A percentile compares a stretch with the other conserved stretches of the same genome.
Conservation (phyloP, 2,888 invertebrate species). For the Leuctra nigra region DNA sequence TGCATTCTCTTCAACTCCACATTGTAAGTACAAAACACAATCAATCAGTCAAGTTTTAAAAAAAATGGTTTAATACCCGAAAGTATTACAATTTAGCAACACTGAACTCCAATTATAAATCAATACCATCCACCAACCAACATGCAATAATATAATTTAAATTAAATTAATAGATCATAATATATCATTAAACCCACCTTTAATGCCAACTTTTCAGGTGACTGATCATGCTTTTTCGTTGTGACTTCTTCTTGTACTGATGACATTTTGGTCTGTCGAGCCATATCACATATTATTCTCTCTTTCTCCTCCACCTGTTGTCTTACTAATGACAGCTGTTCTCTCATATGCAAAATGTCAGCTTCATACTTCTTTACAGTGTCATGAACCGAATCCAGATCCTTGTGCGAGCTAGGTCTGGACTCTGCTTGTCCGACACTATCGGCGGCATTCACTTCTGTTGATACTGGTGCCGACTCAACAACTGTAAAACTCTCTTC, state of each 20-base stretch:
- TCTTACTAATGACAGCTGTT: slow-evolving; percentile 22
- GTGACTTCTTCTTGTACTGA: neutral
- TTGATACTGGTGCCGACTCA: neutral
- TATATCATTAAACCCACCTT: slow-evolving; percentile 19
- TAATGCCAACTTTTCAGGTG: slow-evolving; percentile 36
- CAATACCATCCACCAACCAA: too few relatives aligned
- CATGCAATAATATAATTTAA: too few relatives aligned
- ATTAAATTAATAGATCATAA: too few relatives aligned
- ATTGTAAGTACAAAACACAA: too few relatives aligned
- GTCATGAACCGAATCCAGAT: too few relatives aligned
- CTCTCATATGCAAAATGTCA: slow-evolving; percentile 18
- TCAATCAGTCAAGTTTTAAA: too few relatives aligned
- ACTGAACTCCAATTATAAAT: too few relatives aligned
- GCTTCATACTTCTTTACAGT: slow-evolving; percentile 22
- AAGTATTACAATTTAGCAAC: too few relatives aligned
- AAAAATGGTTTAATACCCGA: too few relatives aligned
- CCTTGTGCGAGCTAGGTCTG: neutral
- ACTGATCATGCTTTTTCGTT: slow-evolving; percentile 31
- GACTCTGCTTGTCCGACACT: too few relatives aligned
- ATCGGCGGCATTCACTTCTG: too few relatives aligned
- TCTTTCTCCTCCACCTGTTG: slow-evolving; percentile 28
- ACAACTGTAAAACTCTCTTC: slow-evolving; percentile 8
- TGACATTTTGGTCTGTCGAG: slow-evolving; percentile 26
- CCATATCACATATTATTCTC: slow-evolving; percentile 29
- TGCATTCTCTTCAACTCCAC: too few relatives aligned